phyloP scores from a whole-genome alignment of 2,113 vertebrate genomes.

The Turdus rufiventris region DNA sequence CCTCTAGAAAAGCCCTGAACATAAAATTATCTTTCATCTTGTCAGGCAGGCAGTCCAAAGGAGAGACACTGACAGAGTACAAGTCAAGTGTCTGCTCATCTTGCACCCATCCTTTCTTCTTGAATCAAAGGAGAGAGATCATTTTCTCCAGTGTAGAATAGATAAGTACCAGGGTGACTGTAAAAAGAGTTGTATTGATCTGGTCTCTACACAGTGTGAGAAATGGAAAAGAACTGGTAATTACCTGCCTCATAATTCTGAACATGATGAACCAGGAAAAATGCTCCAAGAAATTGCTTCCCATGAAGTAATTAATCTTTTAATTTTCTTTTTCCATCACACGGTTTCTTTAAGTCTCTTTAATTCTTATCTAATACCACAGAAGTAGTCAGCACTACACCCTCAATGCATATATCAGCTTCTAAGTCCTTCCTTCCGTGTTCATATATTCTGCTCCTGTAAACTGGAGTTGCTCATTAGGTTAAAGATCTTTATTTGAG shows the following conservation, averaged over 20 bases:
- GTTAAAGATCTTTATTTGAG: background rate
- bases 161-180: background rate
- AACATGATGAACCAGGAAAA: background rate
- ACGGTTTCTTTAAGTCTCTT: background rate
- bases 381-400: background rate
- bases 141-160: background rate
- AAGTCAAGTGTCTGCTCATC: background rate
- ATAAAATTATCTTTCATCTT: background rate
- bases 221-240: background rate
- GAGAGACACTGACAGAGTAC: background rate
- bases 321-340: background rate
- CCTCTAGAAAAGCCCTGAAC: background rate
- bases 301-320: background rate
- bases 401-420: background rate
- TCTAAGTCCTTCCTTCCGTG: background rate
- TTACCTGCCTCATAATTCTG: conserved; percentile 14
- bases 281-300: background rate
- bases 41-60: background rate
- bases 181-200: background rate
- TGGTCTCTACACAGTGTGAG: background rate
- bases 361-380: background rate
- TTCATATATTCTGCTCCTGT: background rate
- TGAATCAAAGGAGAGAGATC: background rate
- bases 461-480: background rate
- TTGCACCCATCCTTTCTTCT: background rate